Evolutionary conservation across 37 sponge, comb jelly and placozoan genomes (phyloP).

Genomic region (Tethya wilhelma): DNA sequence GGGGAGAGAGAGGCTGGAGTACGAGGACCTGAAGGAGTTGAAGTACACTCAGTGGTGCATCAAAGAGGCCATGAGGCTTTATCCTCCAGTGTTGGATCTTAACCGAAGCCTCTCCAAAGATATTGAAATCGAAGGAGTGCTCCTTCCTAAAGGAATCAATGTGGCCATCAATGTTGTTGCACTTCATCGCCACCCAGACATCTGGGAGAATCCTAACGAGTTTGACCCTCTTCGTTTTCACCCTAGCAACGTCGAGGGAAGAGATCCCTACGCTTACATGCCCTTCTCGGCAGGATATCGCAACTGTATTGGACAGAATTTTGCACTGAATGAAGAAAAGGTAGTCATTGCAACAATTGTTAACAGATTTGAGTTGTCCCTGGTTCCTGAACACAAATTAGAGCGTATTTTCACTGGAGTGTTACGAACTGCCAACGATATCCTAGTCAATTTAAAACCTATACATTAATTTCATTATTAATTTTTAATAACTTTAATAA

Average conservation of each 20-base stretch:
- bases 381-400: conserved; percentile 34
- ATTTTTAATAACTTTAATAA: too few species aligned
- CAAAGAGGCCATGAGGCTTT: conserved; percentile 91
- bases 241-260: conserved; percentile 58
- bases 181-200: conserved; percentile 75
- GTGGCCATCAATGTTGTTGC: conserved; percentile 31
- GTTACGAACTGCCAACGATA: conserved; percentile 25
- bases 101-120: conserved; percentile 59
- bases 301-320: conserved; percentile 88
- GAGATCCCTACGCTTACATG: conserved; percentile 76
- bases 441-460: conserved; percentile 52
- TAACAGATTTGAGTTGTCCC: conserved; percentile 59
- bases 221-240: conserved; percentile 90
- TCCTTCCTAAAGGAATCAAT: conserved; percentile 63
- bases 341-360: conserved; percentile 53
- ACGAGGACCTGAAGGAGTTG: conserved; percentile 77
- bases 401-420: too few species aligned
- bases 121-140: conserved; percentile 57
- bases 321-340: conserved; percentile 83
- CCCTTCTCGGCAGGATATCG: conserved; percentile 92
- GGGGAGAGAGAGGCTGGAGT: conserved; percentile 47
- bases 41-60: conserved; percentile 73
- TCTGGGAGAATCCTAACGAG: conserved; percentile 89
- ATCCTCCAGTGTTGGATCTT: conserved; percentile 71
- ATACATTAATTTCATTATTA: too few species aligned